These are phyloP conservation scores for Gila orcuttii DNA, from an alignment of 2,113 vertebrate genomes.

Conservation along the genomic window DNA sequence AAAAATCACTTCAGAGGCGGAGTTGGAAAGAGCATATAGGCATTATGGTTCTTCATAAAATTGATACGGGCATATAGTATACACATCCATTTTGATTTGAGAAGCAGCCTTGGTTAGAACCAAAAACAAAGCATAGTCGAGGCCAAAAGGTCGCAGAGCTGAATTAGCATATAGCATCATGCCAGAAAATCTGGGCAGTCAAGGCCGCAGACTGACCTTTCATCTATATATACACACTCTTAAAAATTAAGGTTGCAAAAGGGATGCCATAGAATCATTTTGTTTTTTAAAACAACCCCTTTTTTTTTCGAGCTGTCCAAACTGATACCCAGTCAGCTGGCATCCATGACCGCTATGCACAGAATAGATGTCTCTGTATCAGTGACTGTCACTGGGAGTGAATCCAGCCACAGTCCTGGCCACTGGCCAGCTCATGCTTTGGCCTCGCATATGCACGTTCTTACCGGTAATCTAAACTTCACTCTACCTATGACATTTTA, in stretches of 20 bases:
- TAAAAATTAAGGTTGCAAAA: too few relatives aligned
- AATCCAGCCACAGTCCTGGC: constrained; percentile 3
- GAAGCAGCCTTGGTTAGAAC: neutral
- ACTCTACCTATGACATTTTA: constrained; percentile 27
- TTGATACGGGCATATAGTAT: neutral
- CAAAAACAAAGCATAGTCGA: neutral
- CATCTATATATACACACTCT: constrained; percentile 32
- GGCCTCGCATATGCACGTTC: constrained; percentile 22
- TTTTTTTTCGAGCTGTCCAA: constrained; percentile 35
- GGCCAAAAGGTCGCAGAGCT: neutral
- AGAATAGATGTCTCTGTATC: neutral
- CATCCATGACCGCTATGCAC: neutral
- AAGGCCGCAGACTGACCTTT: constrained; percentile 45
- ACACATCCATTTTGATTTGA: neutral
- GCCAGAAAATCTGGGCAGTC: constrained; percentile 42
- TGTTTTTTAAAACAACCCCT: too few relatives aligned
- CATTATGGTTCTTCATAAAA: too few relatives aligned
- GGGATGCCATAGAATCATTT: too few relatives aligned
- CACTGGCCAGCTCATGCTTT: constrained; percentile 26
- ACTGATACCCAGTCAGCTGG: constrained; percentile 36
- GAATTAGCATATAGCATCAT: constrained; percentile 31
- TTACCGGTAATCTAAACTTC: constrained; percentile 3
- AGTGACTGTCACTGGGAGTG: neutral
- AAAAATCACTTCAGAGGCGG: neutral
- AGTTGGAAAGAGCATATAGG: neutral